Evolutionary conservation across 2,888 invertebrate genomes (phyloP).

Genomic region (Noctuana brunneofusca): DNA sequence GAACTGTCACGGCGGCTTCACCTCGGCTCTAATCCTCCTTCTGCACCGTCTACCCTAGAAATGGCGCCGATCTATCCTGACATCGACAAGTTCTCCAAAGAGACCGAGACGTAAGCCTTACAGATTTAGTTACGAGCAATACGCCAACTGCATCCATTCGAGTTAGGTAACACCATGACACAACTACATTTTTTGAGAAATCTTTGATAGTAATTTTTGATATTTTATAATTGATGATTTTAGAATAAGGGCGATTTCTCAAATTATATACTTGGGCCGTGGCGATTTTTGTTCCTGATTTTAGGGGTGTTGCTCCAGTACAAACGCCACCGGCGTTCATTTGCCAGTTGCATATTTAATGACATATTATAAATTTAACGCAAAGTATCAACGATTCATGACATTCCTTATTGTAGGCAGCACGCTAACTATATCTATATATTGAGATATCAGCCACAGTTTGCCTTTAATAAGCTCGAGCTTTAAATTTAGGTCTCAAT

Average conservation of each 20-base stretch:
- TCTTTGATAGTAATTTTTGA: slow-evolving; percentile 27
- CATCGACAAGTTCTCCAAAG: slow-evolving; percentile 90
- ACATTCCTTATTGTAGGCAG: slow-evolving; percentile 55
- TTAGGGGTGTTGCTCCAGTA: slow-evolving; percentile 25
- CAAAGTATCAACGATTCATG: slow-evolving; percentile 48
- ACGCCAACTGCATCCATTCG: slow-evolving; percentile 34
- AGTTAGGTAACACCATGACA: slow-evolving; percentile 37
- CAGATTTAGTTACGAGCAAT: slow-evolving; percentile 32
- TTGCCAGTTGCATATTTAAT: slow-evolving; percentile 26
- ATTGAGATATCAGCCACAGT: slow-evolving; percentile 42
- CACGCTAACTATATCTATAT: slow-evolving; percentile 34
- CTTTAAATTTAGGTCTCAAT: slow-evolving; percentile 55
- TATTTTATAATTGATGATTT: slow-evolving; percentile 30
- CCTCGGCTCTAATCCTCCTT: slow-evolving; percentile 89
- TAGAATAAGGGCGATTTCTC: slow-evolving; percentile 38
- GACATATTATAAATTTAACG: slow-evolving; percentile 31
- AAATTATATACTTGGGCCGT: slow-evolving; percentile 43
- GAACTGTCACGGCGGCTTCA: slow-evolving; percentile 88
- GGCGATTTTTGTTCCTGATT: slow-evolving; percentile 30
- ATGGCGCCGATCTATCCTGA: slow-evolving; percentile 93
- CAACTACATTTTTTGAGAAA: slow-evolving; percentile 43
- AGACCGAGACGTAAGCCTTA: slow-evolving; percentile 89
- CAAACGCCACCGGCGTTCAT: slow-evolving; percentile 3
- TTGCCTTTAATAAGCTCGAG: slow-evolving; percentile 49
- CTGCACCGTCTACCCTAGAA: slow-evolving; percentile 93